phyloP scores from a whole-genome alignment of 2,888 invertebrate genomes.

The Bembecia ichneumoniformis region DNA sequence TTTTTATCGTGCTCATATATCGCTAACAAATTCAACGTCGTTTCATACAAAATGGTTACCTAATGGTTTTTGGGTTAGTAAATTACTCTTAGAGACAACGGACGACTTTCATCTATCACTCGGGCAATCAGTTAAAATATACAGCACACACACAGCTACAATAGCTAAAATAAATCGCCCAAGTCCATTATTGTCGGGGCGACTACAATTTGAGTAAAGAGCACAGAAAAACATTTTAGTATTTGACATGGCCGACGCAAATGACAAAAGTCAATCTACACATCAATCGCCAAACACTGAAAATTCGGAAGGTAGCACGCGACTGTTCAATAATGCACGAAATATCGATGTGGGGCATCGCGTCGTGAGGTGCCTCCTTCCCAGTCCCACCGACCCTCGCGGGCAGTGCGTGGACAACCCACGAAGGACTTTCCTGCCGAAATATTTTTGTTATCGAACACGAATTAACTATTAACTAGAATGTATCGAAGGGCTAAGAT shows the following conservation, averaged over 20 bases:
- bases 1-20: constrained; percentile 16
- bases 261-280: constrained; percentile 73
- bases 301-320: constrained; percentile 69
- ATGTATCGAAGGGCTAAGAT: no score
- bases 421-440: constrained; percentile 31
- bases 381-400: constrained; percentile 8
- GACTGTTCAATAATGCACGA: constrained; percentile 69
- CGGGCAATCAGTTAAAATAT: constrained; percentile 53
- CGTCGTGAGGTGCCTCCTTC: constrained; percentile 22
- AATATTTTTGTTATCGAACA: constrained; percentile 25
- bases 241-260: constrained; percentile 66
- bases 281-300: constrained; percentile 72
- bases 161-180: constrained; percentile 50
- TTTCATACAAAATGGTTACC: constrained; percentile 19
- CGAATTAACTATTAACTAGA: neutral
- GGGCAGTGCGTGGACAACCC: constrained; percentile 29
- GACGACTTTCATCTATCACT: constrained; percentile 56
- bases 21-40: constrained; percentile 22
- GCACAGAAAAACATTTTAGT: constrained; percentile 66
- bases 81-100: constrained; percentile 39
- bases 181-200: constrained; percentile 56
- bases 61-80: constrained; percentile 24
- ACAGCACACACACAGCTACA: constrained; percentile 30
- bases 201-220: constrained; percentile 57
- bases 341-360: constrained; percentile 70